Conservation (phyloP, 2,888 invertebrate genomes). For the Drosophila neonasuta region DNA sequence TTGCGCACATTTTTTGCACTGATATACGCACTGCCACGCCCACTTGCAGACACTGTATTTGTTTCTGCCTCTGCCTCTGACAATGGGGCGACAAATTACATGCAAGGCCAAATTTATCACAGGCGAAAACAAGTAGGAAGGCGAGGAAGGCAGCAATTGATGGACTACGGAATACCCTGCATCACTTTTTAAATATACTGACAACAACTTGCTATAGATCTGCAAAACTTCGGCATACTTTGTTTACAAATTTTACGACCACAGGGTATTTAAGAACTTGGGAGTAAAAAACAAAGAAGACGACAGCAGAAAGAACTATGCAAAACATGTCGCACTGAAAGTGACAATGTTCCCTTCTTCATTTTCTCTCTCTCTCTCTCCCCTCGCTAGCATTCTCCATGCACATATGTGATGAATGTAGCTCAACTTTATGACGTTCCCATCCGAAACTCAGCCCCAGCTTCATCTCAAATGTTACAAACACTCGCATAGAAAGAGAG, state of each 20-base stretch:
- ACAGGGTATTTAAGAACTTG: slow-evolving; percentile 12
- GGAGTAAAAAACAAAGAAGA: slow-evolving; percentile 11
- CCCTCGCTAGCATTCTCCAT: not conserved
- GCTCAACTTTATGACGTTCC: slow-evolving; percentile 65
- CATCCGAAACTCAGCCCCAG: not conserved
- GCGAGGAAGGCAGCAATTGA: not conserved
- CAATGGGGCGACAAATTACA: slow-evolving; percentile 73
- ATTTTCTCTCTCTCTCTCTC: not conserved
- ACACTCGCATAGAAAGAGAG: slow-evolving; percentile 1
- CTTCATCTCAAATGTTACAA: not conserved
- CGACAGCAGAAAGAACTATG: slow-evolving; percentile 47
- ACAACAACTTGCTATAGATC: too few species aligned
- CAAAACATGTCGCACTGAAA: slow-evolving; percentile 60
- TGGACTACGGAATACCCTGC: slow-evolving; percentile 6
- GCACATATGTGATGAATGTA: slow-evolving; percentile 58
- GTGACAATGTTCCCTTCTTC: slow-evolving; percentile 56
- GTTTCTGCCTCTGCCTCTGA: slow-evolving; percentile 37
- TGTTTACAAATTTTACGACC: not conserved
- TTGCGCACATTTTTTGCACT: slow-evolving; percentile 44
- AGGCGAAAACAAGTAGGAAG: slow-evolving; percentile 20
- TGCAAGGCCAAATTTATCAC: slow-evolving; percentile 60
- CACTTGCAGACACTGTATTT: slow-evolving; percentile 13
- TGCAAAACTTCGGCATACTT: not conserved
- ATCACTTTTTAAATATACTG: too few species aligned
- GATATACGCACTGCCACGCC: slow-evolving; percentile 42